Evolutionary conservation across 2,113 vertebrate species (phyloP).

Genomic region (Eclectus roratus): DNA sequence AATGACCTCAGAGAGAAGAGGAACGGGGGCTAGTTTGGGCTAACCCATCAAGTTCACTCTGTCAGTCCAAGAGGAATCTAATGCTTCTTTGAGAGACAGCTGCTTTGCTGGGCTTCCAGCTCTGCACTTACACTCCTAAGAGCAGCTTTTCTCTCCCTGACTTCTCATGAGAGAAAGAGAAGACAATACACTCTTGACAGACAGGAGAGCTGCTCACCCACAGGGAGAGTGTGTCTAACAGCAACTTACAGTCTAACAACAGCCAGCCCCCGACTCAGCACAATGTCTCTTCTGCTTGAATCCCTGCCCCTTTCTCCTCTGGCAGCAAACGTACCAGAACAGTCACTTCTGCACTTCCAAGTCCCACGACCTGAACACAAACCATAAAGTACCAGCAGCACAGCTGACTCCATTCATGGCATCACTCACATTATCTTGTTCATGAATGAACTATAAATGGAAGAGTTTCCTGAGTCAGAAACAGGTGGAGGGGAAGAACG

Average conservation of each 20-base stretch:
- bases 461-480: slow-evolving; percentile 23
- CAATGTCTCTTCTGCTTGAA: not conserved
- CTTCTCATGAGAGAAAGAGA: not conserved
- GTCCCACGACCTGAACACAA: not conserved
- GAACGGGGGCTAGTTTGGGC: not conserved
- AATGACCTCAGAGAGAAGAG: not conserved
- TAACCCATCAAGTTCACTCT: not conserved
- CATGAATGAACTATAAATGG: not conserved
- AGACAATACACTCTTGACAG: not conserved
- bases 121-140: not conserved
- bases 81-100: not conserved
- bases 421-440: not conserved
- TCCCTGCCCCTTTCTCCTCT: not conserved
- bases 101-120: not conserved
- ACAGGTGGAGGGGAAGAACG: slow-evolving; percentile 6
- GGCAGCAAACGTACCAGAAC: not conserved
- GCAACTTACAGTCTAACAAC: not conserved
- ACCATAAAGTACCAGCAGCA: not conserved
- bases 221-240: not conserved
- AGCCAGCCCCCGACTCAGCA: not conserved
- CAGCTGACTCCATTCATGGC: not conserved
- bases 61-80: not conserved
- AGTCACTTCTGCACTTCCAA: not conserved
- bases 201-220: not conserved
- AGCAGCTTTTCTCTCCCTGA: not conserved